These are phyloP conservation scores for Beaufortia kweichowensis DNA, from an alignment of 2,113 vertebrate species.

Conservation along the genomic window DNA sequence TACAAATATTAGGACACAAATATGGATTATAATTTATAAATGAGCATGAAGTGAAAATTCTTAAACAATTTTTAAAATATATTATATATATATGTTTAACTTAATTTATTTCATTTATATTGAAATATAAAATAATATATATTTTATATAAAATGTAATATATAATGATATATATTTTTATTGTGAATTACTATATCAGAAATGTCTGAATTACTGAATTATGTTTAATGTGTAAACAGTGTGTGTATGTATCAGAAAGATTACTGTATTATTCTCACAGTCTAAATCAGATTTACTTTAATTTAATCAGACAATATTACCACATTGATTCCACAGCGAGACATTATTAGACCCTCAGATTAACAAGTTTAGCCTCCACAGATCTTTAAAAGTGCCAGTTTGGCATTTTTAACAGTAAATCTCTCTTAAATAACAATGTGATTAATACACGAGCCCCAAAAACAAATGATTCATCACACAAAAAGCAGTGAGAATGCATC, in stretches of 20 bases:
- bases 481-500: background rate
- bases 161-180: too few relatives aligned
- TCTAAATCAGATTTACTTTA: constrained; percentile 46
- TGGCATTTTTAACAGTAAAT: constrained; percentile 46
- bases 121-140: too few relatives aligned
- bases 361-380: constrained; percentile 45
- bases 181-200: too few relatives aligned
- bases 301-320: constrained; percentile 49
- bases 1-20: too few relatives aligned
- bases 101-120: too few relatives aligned
- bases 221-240: background rate
- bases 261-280: constrained; percentile 44
- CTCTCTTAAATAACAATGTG: constrained; percentile 32
- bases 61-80: too few relatives aligned
- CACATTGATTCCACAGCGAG: constrained; percentile 49
- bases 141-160: too few relatives aligned
- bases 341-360: constrained; percentile 46
- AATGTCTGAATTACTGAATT: too few relatives aligned
- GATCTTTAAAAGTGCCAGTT: constrained; percentile 57
- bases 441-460: background rate
- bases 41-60: too few relatives aligned
- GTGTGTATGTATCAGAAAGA: constrained; percentile 31
- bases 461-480: background rate
- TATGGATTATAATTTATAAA: too few relatives aligned
- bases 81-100: too few relatives aligned